phyloP scores from a whole-genome alignment of 1,140 invertebrate species.

The Drosophila paulistorum region DNA sequence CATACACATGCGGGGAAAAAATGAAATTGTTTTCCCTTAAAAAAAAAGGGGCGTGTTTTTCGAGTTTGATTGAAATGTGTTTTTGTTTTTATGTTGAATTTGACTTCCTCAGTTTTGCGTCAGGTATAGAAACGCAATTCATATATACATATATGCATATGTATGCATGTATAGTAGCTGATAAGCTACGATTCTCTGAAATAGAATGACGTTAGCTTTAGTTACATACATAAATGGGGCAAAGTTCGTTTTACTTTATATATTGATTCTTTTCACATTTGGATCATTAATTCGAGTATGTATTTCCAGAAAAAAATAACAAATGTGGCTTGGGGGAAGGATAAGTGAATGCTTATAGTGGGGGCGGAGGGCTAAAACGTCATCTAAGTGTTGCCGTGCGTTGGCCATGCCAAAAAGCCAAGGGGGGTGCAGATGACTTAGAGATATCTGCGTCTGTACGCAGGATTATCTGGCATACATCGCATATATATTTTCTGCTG shows the following conservation, averaged over 20 bases:
- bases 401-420: not conserved
- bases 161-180: not conserved
- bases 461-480: no score
- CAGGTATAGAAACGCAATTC: not conserved
- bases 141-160: not conserved
- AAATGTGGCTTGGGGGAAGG: no score
- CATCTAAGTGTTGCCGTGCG: no score
- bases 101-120: slow-evolving; percentile 4
- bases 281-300: no score
- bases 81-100: slow-evolving; percentile 1
- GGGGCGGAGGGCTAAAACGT: no score
- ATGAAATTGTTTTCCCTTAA: not conserved
- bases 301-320: no score
- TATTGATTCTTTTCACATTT: not conserved
- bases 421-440: no score
- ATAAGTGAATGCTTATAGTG: no score
- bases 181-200: not conserved
- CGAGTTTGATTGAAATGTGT: not conserved
- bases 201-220: not conserved
- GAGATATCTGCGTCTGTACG: no score
- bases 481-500: slow-evolving; percentile 21
- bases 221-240: not conserved
- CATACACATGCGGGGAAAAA: not conserved
- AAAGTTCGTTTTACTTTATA: not conserved
- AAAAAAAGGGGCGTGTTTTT: not conserved